Evolutionary conservation across 2,113 vertebrate species (phyloP).

Genomic region (Myanophis thanlyinensis): DNA sequence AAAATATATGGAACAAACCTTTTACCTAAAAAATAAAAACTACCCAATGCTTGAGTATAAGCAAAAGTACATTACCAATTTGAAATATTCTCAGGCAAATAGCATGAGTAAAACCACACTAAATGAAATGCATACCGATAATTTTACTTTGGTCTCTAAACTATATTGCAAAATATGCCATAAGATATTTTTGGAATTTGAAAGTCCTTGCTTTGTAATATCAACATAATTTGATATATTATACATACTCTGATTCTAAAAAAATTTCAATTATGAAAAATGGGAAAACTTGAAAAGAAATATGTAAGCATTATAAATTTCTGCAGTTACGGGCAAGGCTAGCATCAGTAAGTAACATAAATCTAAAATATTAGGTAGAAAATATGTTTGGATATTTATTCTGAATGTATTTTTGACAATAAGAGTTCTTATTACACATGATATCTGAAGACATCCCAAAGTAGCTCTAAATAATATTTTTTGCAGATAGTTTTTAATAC

Average conservation of each 20-base stretch:
- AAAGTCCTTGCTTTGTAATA: background rate
- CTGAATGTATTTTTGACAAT: background rate
- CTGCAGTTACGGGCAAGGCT: background rate
- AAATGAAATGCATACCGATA: background rate
- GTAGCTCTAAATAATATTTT: background rate
- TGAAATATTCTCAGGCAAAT: background rate
- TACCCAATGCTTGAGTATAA: background rate
- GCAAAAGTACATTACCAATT: slow-evolving; percentile 10
- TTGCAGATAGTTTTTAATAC: background rate
- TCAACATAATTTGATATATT: background rate
- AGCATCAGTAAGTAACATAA: background rate
- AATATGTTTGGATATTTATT: background rate
- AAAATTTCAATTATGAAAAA: background rate
- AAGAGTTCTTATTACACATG: background rate
- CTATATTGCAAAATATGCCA: background rate
- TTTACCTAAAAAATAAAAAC: slow-evolving; percentile 13
- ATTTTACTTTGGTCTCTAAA: background rate
- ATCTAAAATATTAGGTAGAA: background rate
- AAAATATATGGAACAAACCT: background rate
- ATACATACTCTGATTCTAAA: background rate
- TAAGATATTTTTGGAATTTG: background rate
- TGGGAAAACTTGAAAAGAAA: background rate
- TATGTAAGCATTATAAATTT: background rate
- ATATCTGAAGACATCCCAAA: background rate
- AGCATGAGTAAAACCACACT: background rate